Conservation (phyloP, 2,797 vertebrate genomes). For the Coracias cyanogaster region DNA sequence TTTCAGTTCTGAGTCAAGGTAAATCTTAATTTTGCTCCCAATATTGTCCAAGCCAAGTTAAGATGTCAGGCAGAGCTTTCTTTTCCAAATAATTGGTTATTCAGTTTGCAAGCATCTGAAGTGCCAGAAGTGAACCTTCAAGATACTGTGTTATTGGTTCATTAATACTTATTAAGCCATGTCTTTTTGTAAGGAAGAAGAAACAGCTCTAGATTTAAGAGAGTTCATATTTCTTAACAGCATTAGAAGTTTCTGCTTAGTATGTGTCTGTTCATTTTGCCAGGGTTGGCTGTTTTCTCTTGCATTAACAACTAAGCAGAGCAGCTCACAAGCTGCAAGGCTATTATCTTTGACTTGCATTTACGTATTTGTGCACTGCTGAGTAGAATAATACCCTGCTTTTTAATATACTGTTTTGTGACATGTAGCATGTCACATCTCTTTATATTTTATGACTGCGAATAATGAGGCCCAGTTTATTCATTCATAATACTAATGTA, state of each 20-base stretch:
- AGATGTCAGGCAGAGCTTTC: background rate
- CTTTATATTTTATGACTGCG: background rate
- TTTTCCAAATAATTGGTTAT: background rate
- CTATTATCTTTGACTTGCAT: background rate
- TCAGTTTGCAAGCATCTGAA: background rate
- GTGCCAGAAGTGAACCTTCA: background rate
- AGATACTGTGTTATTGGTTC: background rate
- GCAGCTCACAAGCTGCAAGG: background rate
- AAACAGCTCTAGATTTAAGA: background rate
- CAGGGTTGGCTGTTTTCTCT: background rate
- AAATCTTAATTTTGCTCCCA: background rate
- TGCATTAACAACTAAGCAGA: background rate
- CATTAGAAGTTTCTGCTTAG: background rate
- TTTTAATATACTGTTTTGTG: background rate
- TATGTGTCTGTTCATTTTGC: background rate
- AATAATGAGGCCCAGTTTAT: background rate
- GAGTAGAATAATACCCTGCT: background rate
- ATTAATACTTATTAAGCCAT: background rate
- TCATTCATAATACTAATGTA: background rate
- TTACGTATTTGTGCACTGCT: background rate
- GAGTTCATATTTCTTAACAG: background rate
- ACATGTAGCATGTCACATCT: background rate
- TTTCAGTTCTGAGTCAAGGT: background rate
- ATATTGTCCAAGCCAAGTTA: background rate
- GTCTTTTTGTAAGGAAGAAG: background rate